Conservation (phyloP, 2,113 vertebrate genomes). For the Entelurus aequoreus region DNA sequence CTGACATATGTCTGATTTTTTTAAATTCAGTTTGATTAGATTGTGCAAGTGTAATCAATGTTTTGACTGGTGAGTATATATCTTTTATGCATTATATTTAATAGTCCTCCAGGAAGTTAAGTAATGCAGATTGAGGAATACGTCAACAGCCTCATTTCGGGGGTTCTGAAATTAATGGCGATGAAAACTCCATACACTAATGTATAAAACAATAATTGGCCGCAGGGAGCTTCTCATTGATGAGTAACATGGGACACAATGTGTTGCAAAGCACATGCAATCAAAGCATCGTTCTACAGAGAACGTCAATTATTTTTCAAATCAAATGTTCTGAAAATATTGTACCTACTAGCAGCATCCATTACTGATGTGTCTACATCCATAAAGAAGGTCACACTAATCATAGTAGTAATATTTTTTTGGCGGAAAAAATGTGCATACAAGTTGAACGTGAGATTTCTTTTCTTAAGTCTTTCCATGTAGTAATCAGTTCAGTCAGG, state of each 20-base stretch:
- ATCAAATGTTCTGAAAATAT: slow-evolving; percentile 5
- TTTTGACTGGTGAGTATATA: not conserved
- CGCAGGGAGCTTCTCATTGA: slow-evolving; percentile 32
- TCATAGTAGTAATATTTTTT: slow-evolving; percentile 30
- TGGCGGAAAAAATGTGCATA: slow-evolving; percentile 23
- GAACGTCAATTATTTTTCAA: slow-evolving; percentile 29
- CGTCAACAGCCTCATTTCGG: slow-evolving; percentile 41
- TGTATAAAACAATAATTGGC: slow-evolving; percentile 56
- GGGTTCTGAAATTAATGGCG: slow-evolving; percentile 39
- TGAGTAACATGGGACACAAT: slow-evolving; percentile 51
- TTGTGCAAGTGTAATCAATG: not conserved
- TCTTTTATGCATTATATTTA: not conserved
- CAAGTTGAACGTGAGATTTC: slow-evolving; percentile 22
- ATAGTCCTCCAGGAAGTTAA: slow-evolving; percentile 1
- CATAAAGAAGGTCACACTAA: slow-evolving; percentile 20
- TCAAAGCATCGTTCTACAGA: slow-evolving; percentile 40
- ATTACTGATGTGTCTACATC: slow-evolving; percentile 24
- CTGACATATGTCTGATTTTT: too few relatives aligned
- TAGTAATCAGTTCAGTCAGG: slow-evolving; percentile 37
- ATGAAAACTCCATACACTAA: slow-evolving; percentile 41
- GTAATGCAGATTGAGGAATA: slow-evolving; percentile 49
- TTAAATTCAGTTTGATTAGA: not conserved
- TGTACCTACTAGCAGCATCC: slow-evolving; percentile 18
- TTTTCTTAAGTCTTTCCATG: slow-evolving; percentile 45
- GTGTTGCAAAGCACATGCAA: slow-evolving; percentile 51